These are phyloP conservation scores for Leptarthrus brevirostris DNA, from an alignment of 2,888 invertebrate genomes.

Conservation along the genomic window DNA sequence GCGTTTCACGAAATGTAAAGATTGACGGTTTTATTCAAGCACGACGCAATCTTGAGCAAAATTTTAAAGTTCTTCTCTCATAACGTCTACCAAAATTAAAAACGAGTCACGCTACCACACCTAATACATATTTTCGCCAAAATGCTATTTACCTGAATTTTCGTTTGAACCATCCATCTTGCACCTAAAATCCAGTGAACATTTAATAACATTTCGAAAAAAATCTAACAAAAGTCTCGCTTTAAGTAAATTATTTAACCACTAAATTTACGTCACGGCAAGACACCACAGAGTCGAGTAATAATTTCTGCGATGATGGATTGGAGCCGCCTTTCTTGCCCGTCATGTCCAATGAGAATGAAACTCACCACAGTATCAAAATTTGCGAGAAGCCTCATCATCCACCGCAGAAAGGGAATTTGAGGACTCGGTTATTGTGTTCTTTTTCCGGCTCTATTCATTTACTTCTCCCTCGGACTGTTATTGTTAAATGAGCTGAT, in stretches of 20 bases:
- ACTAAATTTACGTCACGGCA: background rate
- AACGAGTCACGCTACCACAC: too few species aligned
- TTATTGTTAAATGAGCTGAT: constrained; percentile 35
- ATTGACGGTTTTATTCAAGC: too few species aligned
- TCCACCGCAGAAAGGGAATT: background rate
- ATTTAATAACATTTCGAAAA: too few species aligned
- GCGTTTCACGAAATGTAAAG: too few species aligned
- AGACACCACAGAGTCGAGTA: background rate
- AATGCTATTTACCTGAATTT: too few species aligned
- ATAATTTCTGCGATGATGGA: constrained; percentile 21
- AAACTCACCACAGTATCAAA: background rate
- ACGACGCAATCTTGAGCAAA: too few species aligned
- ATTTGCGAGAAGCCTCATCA: constrained; percentile 14
- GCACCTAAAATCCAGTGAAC: too few species aligned
- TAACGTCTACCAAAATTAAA: too few species aligned
- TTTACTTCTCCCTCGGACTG: constrained; percentile 14
- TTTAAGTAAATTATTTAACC: background rate
- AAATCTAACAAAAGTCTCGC: background rate
- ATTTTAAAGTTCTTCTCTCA: too few species aligned
- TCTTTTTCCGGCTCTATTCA: constrained; percentile 7
- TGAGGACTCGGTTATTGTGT: constrained; percentile 16
- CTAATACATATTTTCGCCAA: too few species aligned
- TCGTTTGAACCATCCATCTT: too few species aligned
- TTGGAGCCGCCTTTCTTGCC: background rate
- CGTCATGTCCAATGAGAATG: background rate